phyloP scores from a whole-genome alignment of 2,888 invertebrate genomes.

The Mythimna pallens region DNA sequence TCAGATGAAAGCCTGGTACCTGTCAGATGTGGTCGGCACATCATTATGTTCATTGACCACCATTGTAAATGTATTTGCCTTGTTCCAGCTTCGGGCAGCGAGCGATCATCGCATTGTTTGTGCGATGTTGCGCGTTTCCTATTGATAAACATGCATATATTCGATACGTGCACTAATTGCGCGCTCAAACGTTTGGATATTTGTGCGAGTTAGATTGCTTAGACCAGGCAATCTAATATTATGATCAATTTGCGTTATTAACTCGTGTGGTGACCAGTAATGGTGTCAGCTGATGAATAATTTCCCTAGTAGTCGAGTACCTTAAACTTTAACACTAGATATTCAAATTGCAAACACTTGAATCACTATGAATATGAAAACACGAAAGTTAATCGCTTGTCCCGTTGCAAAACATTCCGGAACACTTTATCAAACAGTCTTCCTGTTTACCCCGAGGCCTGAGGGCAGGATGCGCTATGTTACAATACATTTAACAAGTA shows the following conservation, averaged over 20 bases:
- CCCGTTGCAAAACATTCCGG: constrained; percentile 28
- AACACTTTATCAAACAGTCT: constrained; percentile 31
- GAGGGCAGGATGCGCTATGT: constrained; percentile 23
- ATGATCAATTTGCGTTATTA: not conserved
- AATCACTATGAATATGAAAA: constrained; percentile 5
- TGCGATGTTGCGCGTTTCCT: constrained; percentile 21
- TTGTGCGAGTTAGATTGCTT: constrained; percentile 1
- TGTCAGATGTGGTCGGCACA: constrained; percentile 28
- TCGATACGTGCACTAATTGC: constrained; percentile 33
- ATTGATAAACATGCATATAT: constrained; percentile 39
- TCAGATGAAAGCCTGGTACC: constrained; percentile 12
- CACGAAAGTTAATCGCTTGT: constrained; percentile 6
- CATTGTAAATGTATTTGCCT: constrained; percentile 51
- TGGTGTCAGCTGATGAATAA: not conserved
- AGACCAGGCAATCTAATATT: constrained; percentile 1
- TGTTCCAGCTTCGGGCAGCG: constrained; percentile 31
- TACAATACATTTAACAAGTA: constrained; percentile 43
- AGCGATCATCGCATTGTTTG: constrained; percentile 61
- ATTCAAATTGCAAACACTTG: not conserved
- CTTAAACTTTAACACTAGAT: not conserved
- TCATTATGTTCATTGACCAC: constrained; percentile 47
- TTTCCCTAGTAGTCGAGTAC: not conserved
- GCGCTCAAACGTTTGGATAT: constrained; percentile 19
- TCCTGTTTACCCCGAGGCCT: constrained; percentile 32
- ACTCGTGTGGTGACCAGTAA: not conserved